Conservation (phyloP, 1,140 invertebrate genomes). For the Dysdera silvatica region DNA sequence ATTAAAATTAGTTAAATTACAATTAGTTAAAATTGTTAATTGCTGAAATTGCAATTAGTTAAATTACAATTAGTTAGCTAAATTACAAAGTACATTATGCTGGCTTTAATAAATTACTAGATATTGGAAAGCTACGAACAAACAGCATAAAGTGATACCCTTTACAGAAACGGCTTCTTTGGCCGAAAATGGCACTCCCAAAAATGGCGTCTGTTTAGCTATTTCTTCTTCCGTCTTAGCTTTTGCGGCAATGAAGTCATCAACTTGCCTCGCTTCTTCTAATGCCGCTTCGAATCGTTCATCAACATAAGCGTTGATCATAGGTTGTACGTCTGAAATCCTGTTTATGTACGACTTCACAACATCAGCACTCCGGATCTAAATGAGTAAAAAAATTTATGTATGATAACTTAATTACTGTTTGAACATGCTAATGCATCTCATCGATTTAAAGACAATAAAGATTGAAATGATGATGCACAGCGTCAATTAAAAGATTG, state of each 20-base stretch:
- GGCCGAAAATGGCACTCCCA: constrained; percentile 35
- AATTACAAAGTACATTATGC: too few relatives aligned
- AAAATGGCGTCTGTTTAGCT: constrained; percentile 30
- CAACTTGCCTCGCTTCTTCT: constrained; percentile 37
- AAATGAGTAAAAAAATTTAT: neutral
- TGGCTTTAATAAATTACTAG: too few relatives aligned
- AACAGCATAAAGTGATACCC: constrained; percentile 21
- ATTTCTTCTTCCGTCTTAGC: constrained; percentile 29
- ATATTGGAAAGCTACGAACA: too few relatives aligned
- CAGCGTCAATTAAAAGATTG: too few relatives aligned
- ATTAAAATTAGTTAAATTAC: too few relatives aligned
- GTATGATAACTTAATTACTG: too few relatives aligned
- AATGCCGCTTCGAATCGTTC: constrained; percentile 38
- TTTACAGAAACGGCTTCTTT: constrained; percentile 35
- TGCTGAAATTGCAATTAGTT: too few relatives aligned
- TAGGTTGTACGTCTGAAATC: constrained; percentile 37
- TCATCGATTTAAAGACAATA: too few relatives aligned
- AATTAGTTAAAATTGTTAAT: too few relatives aligned
- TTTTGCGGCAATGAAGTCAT: constrained; percentile 33
- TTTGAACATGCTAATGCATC: too few relatives aligned
- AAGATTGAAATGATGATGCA: too few relatives aligned
- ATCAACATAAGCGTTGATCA: constrained; percentile 40
- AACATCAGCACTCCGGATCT: constrained; percentile 35
- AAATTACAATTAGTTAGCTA: too few relatives aligned
- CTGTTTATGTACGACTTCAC: constrained; percentile 38